A percentile compares a stretch with the other conserved stretches of the same genome.
phyloP scores from a whole-genome alignment of 2,113 vertebrate species.

The Hemiscyllium ocellatum region DNA sequence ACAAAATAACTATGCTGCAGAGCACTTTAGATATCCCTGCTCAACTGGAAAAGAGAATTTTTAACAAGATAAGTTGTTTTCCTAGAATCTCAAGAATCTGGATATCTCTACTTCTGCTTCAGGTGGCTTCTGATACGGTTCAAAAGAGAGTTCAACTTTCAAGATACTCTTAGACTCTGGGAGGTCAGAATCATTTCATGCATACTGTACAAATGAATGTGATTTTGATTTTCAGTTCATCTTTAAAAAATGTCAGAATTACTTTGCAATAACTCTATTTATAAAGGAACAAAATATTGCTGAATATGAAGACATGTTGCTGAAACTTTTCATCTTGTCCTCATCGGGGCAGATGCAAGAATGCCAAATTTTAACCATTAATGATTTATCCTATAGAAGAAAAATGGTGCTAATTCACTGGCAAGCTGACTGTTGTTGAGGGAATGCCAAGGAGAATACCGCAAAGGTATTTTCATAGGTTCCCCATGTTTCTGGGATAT shows the following conservation, averaged over 20 bases:
- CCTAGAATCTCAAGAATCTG: slow-evolving; percentile 92
- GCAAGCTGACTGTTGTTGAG: no score
- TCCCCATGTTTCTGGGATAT: no score
- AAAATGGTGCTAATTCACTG: no score
- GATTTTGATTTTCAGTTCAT: background rate
- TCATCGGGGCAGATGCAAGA: background rate
- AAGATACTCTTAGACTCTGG: slow-evolving; percentile 90
- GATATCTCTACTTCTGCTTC: slow-evolving; percentile 96
- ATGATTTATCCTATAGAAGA: no score
- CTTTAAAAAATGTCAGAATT: background rate
- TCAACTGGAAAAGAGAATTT: slow-evolving; percentile 23
- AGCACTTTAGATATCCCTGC: background rate
- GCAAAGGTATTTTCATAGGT: no score
- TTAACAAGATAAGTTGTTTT: slow-evolving; percentile 37
- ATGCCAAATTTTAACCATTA: no score
- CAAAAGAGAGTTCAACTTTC: slow-evolving; percentile 93
- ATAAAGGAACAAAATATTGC: background rate
- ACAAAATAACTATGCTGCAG: background rate
- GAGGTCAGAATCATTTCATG: slow-evolving; percentile 68
- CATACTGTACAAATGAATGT: slow-evolving; percentile 4
- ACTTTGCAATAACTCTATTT: background rate
- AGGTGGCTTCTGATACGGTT: slow-evolving; percentile 96
- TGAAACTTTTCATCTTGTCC: background rate
- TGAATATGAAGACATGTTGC: background rate
- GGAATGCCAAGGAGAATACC: no score